Evolutionary conservation across 1,140 invertebrate species (phyloP), one percentile per base, ranked within the genome.

Genomic region (Calephelis virginiensis): DNA sequence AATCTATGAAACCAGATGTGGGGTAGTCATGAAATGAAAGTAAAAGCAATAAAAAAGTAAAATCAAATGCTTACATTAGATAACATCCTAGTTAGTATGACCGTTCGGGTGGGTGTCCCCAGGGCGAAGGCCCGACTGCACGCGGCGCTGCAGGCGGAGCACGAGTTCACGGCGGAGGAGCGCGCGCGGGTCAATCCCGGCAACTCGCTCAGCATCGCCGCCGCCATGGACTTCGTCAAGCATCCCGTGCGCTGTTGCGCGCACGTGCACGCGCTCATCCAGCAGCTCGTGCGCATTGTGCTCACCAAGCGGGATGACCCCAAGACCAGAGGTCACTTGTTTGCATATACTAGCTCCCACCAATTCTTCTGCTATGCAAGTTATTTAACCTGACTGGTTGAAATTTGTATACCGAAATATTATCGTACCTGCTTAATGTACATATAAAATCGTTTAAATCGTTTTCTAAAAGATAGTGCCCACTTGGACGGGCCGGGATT

Each of bases 121-220:
- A 99, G 98, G 93, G 97, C 99, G 9, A 99, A 99, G 91, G 96
- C 96, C 13, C 95, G 96, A 17, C 92, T 99, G 4, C 98, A 99
- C 85, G 97, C 98, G 73, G 92, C 97, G n/a, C 94, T 99, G 92
- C 97, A 99, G 87, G 94, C 96, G 73, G 96, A 99, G 88, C 93
- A 95, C 66, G 97, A 99, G 73, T 98, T 99, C 80, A 96, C 95
- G 0, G 91, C 92, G 8, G 96, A 97, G 82, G 98, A 99, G 89
- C 93, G 95, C 63, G 93, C 94, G 69, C 94, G 94, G 78, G 96
- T 99, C 63, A 99, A 99, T 93, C 98, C 98, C 13, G 96, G 96
- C 72, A 94, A 95, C 72, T 96, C 97, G 12, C 93, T 96, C 56
- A 97, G 96, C 73, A 96, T 99, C 73, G 93, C 94, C 62, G 95